phyloP scores from a whole-genome alignment of 2,888 invertebrate species.

The Eilema sororculum region DNA sequence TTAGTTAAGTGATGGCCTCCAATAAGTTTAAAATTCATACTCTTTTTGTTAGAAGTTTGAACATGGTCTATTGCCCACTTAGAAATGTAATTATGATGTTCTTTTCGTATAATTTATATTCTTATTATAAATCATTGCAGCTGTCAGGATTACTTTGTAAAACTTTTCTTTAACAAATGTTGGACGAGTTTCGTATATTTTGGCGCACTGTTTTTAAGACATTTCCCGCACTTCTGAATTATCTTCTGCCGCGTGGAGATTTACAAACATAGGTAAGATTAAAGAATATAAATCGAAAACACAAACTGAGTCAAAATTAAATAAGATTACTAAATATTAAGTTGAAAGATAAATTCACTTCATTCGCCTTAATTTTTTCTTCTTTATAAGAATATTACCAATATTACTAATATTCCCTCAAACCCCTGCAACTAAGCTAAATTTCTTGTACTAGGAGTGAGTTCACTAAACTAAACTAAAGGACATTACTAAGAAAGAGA shows the following conservation, averaged over 20 bases:
- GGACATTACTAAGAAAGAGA: background rate
- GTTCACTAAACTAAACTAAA: too few relatives aligned
- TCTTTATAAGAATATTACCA: too few relatives aligned
- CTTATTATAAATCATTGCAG: conserved; percentile 4
- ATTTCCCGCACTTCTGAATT: background rate
- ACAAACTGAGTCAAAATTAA: too few relatives aligned
- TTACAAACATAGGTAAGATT: background rate
- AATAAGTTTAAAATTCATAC: background rate
- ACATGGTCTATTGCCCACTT: background rate
- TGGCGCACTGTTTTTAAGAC: background rate
- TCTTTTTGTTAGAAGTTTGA: background rate
- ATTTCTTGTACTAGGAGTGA: too few relatives aligned
- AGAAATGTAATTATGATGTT: background rate
- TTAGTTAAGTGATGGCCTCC: background rate
- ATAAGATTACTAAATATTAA: too few relatives aligned
- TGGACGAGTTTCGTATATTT: background rate
- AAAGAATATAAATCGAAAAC: background rate
- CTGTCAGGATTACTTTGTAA: background rate
- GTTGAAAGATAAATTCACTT: too few relatives aligned
- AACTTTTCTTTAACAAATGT: background rate
- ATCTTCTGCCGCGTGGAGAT: background rate
- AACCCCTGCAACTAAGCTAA: too few relatives aligned
- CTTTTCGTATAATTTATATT: background rate
- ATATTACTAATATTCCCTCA: too few relatives aligned
- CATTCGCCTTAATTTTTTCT: too few relatives aligned